Evolutionary conservation across 2,113 vertebrate species (phyloP).

Genomic region (Semicossyphus pulcher): DNA sequence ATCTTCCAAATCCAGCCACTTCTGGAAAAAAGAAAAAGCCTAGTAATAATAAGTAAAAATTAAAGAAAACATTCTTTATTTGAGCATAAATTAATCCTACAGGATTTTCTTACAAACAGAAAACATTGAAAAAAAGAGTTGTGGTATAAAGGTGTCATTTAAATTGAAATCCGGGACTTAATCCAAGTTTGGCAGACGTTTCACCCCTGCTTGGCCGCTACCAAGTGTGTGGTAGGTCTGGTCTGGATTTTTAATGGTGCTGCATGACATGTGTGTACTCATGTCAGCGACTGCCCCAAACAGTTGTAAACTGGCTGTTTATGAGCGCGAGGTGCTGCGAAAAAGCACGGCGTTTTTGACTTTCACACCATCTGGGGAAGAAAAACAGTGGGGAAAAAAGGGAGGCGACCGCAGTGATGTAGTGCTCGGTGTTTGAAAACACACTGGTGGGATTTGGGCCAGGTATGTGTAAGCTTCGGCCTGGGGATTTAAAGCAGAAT

Average conservation of each 20-base stretch:
- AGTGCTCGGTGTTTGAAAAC: slow-evolving; percentile 50
- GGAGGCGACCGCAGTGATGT: slow-evolving; percentile 20
- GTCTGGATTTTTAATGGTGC: slow-evolving; percentile 73
- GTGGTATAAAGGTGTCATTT: slow-evolving; percentile 50
- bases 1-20: no score
- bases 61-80: not conserved
- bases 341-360: slow-evolving; percentile 63
- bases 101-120: slow-evolving; percentile 7
- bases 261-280: slow-evolving; percentile 74
- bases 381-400: slow-evolving; percentile 11
- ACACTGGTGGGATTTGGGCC: slow-evolving; percentile 22
- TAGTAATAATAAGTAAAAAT: not conserved
- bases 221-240: slow-evolving; percentile 72
- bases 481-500: slow-evolving; percentile 1
- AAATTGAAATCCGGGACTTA: slow-evolving; percentile 35
- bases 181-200: slow-evolving; percentile 54
- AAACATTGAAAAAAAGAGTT: not conserved
- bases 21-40: no score
- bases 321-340: slow-evolving; percentile 74
- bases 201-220: slow-evolving; percentile 22
- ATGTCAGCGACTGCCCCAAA: slow-evolving; percentile 77
- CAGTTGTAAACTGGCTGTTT: slow-evolving; percentile 82
- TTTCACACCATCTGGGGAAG: slow-evolving; percentile 73
- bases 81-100: not conserved
- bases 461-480: slow-evolving; percentile 27